Conservation (phyloP, 1,140 invertebrate genomes). For the Hydropsyche tenuis region DNA sequence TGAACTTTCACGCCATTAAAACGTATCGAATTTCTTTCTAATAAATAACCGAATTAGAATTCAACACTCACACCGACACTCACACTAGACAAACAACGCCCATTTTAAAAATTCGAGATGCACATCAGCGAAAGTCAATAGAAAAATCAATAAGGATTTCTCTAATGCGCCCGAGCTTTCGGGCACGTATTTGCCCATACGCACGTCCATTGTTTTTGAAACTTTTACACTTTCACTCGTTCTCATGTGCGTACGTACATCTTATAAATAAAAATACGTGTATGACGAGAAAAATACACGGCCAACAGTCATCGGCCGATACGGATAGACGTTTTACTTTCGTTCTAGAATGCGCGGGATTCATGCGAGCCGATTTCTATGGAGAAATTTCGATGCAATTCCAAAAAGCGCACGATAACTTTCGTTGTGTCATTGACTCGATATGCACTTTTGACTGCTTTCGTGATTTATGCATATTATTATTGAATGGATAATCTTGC, state of each 20-base stretch:
- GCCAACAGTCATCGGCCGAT: background rate
- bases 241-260: no score
- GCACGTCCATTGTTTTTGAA: constrained; percentile 19
- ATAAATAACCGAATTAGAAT: no score
- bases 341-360: constrained; percentile 4
- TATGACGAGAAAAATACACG: background rate
- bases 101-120: constrained; percentile 12
- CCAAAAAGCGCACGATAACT: constrained; percentile 8
- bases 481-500: no score
- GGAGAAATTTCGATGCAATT: constrained; percentile 4
- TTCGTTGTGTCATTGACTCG: background rate
- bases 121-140: constrained; percentile 12
- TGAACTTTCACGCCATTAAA: no score
- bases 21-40: no score
- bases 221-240: constrained; percentile 29
- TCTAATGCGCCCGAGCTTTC: constrained; percentile 1
- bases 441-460: background rate
- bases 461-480: no score
- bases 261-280: no score
- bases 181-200: constrained; percentile 3
- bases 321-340: constrained; percentile 5
- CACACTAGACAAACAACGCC: background rate
- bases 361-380: background rate
- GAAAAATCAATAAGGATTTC: constrained; percentile 18
- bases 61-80: no score